Evolutionary conservation across 2,888 invertebrate genomes (phyloP).

Genomic region (Zygogramma bicolorata): DNA sequence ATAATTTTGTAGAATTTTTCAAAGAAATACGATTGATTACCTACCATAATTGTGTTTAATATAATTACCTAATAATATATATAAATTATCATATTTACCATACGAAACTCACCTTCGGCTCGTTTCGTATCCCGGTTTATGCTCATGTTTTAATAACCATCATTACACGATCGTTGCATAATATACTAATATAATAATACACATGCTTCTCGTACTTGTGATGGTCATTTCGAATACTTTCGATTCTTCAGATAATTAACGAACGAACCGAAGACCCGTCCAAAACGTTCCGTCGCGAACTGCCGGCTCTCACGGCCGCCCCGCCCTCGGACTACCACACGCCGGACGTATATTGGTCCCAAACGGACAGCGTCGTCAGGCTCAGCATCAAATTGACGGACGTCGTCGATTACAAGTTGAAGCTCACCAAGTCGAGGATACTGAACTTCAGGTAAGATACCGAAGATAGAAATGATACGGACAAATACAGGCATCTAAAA

Average conservation of each 20-base stretch:
- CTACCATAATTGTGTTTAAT: too few relatives aligned
- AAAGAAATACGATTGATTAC: too few relatives aligned
- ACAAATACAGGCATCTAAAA: too few relatives aligned
- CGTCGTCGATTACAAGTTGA: conserved; percentile 52
- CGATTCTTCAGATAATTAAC: conserved; percentile 18
- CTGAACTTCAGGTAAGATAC: conserved; percentile 56
- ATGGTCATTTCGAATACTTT: too few relatives aligned
- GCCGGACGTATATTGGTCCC: conserved; percentile 61
- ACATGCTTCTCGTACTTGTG: too few relatives aligned
- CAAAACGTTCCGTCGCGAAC: conserved; percentile 17
- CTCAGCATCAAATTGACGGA: conserved; percentile 56
- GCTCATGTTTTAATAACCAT: too few relatives aligned
- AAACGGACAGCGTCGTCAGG: conserved; percentile 54
- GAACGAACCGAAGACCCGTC: background rate
- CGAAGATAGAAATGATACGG: background rate
- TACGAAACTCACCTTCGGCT: too few relatives aligned
- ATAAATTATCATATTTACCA: too few relatives aligned
- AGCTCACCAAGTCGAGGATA: conserved; percentile 51
- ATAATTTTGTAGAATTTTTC: too few relatives aligned
- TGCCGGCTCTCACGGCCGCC: conserved; percentile 49
- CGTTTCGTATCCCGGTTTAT: too few relatives aligned
- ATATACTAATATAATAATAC: background rate
- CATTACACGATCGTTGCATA: too few relatives aligned
- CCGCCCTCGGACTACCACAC: conserved; percentile 53
- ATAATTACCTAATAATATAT: too few relatives aligned